These are phyloP conservation scores for Lepeophtheirus salmonis DNA, from an alignment of 1,140 invertebrate genomes.

Conservation along the genomic window DNA sequence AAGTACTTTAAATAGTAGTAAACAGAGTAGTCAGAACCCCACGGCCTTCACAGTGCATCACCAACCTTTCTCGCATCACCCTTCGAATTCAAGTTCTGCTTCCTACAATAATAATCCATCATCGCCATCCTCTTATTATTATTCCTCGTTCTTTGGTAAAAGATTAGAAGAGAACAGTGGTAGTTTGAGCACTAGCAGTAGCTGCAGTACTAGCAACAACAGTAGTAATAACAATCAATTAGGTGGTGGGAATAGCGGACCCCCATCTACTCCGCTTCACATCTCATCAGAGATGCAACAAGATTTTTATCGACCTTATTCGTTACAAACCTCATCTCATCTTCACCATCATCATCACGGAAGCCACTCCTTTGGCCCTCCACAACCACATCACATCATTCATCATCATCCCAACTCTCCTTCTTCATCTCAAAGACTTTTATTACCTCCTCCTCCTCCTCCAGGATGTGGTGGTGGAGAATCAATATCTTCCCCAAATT, in stretches of 20 bases:
- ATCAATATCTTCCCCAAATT: no score
- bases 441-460: not conserved
- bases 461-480: no score
- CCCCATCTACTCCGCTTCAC: not conserved
- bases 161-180: no score
- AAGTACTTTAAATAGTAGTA: not conserved
- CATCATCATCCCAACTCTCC: not conserved
- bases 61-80: not conserved
- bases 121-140: not conserved
- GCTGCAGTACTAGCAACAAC: not conserved
- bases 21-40: not conserved
- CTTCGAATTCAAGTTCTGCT: not conserved
- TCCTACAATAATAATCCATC: not conserved
- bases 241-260: not conserved
- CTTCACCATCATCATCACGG: not conserved
- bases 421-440: no score
- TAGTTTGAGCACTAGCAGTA: not conserved
- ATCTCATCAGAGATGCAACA: not conserved
- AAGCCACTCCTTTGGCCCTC: not conserved
- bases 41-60: not conserved
- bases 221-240: not conserved
- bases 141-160: no score
- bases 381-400: not conserved
- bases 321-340: not conserved
- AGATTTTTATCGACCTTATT: not conserved